Conservation (phyloP, 2,113 vertebrate species). For the Solenodon paradoxus region DNA sequence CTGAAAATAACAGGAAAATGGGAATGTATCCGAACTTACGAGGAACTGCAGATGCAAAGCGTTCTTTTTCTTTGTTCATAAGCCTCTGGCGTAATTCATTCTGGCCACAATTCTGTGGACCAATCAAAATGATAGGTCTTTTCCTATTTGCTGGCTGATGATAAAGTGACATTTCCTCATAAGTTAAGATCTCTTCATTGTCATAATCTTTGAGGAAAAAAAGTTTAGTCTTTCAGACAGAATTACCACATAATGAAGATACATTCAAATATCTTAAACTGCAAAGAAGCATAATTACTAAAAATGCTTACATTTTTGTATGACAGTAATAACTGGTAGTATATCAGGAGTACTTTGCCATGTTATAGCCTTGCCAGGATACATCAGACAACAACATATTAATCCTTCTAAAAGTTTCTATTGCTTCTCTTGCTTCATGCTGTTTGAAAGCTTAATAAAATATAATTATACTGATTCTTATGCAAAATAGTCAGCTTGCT, state of each 20-base stretch:
- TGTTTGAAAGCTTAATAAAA: constrained; percentile 9
- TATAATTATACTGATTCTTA: neutral
- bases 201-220: constrained; percentile 88
- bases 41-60: constrained; percentile 93
- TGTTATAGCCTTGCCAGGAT: neutral
- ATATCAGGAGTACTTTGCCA: neutral
- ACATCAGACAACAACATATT: neutral
- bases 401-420: neutral
- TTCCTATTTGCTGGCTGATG: constrained; percentile 95
- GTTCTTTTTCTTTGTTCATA: constrained; percentile 89
- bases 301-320: neutral
- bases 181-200: constrained; percentile 95
- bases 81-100: constrained; percentile 93
- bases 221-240: constrained; percentile 26
- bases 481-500: neutral
- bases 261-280: neutral
- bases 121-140: constrained; percentile 92
- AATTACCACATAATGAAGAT: constrained; percentile 17
- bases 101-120: constrained; percentile 93
- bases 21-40: constrained; percentile 83
- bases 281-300: neutral
- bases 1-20: constrained; percentile 17
- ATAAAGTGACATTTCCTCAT: constrained; percentile 98
- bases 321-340: neutral
- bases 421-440: neutral